These are phyloP conservation scores for Andrena marginata DNA, from an alignment of 2,888 invertebrate genomes.

Conservation along the genomic window DNA sequence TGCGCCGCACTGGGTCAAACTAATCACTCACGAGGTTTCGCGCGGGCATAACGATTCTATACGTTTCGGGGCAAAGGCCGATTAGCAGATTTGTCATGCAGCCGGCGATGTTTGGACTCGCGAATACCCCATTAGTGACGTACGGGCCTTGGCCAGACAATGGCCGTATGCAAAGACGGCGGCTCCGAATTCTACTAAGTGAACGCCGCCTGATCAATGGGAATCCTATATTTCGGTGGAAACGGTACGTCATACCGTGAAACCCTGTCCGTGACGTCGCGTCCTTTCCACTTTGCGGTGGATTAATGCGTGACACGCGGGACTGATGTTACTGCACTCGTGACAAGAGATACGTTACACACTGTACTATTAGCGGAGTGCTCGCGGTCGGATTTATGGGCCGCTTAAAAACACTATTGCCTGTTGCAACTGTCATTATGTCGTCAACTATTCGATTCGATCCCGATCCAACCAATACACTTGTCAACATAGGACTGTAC, in stretches of 20 bases:
- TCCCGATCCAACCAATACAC: not conserved
- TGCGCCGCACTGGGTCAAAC: slow-evolving; percentile 61
- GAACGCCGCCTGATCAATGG: slow-evolving; percentile 73
- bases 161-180: slow-evolving; percentile 71
- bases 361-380: slow-evolving; percentile 51
- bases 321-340: slow-evolving; percentile 49
- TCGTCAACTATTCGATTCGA: not conserved
- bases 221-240: slow-evolving; percentile 72
- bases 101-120: slow-evolving; percentile 66
- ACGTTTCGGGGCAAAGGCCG: slow-evolving; percentile 68
- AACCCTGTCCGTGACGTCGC: slow-evolving; percentile 70
- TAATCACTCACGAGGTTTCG: slow-evolving; percentile 68
- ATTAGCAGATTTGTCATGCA: slow-evolving; percentile 80
- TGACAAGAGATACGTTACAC: slow-evolving; percentile 52
- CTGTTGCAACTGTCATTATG: no score
- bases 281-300: slow-evolving; percentile 67
- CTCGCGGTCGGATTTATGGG: slow-evolving; percentile 41
- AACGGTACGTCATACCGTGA: slow-evolving; percentile 73
- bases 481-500: not conserved
- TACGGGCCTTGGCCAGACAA: slow-evolving; percentile 65
- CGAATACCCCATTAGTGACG: slow-evolving; percentile 72
- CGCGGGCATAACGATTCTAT: slow-evolving; percentile 66
- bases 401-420: slow-evolving; percentile 20
- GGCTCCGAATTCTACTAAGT: slow-evolving; percentile 68
- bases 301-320: slow-evolving; percentile 65